Base-by-base conservation (phyloP, 23 tunicate species). In the Oikopleura vanhoeffeni region DNA sequence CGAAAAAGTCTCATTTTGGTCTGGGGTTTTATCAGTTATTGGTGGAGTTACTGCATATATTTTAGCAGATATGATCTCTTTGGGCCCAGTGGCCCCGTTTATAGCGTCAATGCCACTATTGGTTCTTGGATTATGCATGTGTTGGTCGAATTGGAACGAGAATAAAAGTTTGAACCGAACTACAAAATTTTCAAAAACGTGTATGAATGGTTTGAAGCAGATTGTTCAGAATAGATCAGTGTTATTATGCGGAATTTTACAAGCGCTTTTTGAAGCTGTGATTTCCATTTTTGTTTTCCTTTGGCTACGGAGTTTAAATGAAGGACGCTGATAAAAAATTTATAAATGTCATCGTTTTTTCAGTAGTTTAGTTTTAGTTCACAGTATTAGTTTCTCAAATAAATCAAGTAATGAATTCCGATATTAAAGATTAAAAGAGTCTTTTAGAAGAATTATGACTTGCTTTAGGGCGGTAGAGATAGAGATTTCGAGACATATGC, bases 181-280 rank as follows among this genome's bases (percentile, higher is more conserved):
- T 18, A 18, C 18, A 8, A 49, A 49, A 18, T 49, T 49, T 18
- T 49, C 60, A 8, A 49, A 49, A 49, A 4, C 60, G 18, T 49
- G 60, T 18, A 18, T 49, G 18, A 49, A 49, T 49, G 60, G 60
- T 4, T 4, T 49, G 8, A 8, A 18, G 60, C 18, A 49, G 0
- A 76, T 86, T 83, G 86, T 84, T 35, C 42, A 85, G 67, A 90
- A 88, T 85, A 83, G 40, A 0, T 86, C 88, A 1, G 79, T 88
- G 0, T 39, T 93, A 0, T 76, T 84, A 40, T 40, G 90, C 41
- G 94, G 98, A 0, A 76, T 83, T 57, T 75, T 93, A 0, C 91
- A 93, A 75, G 94, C 98, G 0, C 83, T 93, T 41, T 93, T 85
- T 83, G 98, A 93, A 84, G 90, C 94, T 77, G 98, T 93, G 40